These are phyloP conservation scores for Megaceryle torquata DNA, from an alignment of 2,113 vertebrate genomes.

Conservation along the genomic window DNA sequence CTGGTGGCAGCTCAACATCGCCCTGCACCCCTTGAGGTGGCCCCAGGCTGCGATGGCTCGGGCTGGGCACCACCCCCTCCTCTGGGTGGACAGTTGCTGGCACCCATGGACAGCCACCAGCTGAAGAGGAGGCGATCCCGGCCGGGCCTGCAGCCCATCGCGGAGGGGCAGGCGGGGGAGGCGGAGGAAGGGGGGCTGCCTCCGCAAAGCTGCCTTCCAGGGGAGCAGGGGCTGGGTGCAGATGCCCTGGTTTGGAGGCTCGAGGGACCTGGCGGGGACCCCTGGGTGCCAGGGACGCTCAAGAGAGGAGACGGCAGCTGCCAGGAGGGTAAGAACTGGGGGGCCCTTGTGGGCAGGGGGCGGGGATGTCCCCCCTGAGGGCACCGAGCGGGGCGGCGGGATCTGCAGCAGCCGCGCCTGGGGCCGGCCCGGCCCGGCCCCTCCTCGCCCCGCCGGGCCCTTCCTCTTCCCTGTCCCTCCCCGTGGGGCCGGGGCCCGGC, in stretches of 20 bases:
- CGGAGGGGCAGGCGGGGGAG: slow-evolving; percentile 67
- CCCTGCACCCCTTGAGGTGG: fast-evolving
- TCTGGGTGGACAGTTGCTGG: not conserved
- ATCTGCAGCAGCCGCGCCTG: not conserved
- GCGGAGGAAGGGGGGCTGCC: slow-evolving; percentile 65
- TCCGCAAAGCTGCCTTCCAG: slow-evolving; percentile 33
- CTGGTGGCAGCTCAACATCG: not conserved
- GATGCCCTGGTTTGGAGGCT: not conserved
- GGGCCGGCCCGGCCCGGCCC: not conserved
- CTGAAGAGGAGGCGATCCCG: slow-evolving; percentile 78
- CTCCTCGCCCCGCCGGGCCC: not conserved
- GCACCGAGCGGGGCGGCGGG: not conserved
- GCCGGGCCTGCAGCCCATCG: slow-evolving; percentile 75
- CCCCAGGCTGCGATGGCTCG: fast-evolving
- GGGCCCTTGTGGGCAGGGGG: not conserved
- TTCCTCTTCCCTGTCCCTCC: not conserved
- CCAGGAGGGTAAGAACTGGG: not conserved
- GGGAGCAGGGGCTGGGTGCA: not conserved
- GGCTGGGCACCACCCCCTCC: slow-evolving; percentile 46
- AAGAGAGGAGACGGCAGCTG: not conserved
- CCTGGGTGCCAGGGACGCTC: not conserved
- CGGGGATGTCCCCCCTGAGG: not conserved
- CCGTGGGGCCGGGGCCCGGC: not conserved
- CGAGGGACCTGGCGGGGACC: not conserved
- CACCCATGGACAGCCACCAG: slow-evolving; percentile 74